Conservation (phyloP, 2,888 invertebrate species). For the Orthonevra nobilis region DNA sequence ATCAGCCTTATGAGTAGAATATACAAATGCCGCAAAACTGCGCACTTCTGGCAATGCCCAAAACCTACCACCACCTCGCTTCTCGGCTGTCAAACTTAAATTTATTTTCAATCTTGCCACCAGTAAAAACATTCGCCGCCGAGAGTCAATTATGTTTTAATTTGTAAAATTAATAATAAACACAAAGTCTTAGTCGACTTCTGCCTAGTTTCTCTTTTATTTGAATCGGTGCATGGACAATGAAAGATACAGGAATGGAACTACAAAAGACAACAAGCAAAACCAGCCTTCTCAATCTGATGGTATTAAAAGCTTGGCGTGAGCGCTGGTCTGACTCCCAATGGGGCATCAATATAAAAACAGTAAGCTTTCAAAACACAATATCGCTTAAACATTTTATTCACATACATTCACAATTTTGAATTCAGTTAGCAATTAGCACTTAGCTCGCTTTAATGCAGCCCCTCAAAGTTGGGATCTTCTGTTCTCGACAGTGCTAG, state of each 20-base stretch:
- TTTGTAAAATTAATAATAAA: neutral
- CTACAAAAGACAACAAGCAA: constrained; percentile 89
- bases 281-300: constrained; percentile 87
- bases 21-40: too few species aligned
- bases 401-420: too few species aligned
- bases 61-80: too few species aligned
- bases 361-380: constrained; percentile 82
- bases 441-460: too few species aligned
- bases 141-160: too few species aligned
- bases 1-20: too few species aligned
- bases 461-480: constrained; percentile 74
- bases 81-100: too few species aligned
- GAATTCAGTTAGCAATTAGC: too few species aligned
- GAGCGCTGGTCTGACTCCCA: constrained; percentile 97
- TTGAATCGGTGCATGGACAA: constrained; percentile 69
- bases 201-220: neutral
- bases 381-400: too few species aligned
- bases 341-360: constrained; percentile 98
- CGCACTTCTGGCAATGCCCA: too few species aligned
- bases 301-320: constrained; percentile 88
- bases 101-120: too few species aligned
- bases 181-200: neutral
- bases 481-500: constrained; percentile 76
- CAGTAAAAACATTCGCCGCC: too few species aligned
- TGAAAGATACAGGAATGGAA: constrained; percentile 84